Conservation (phyloP, 2,797 vertebrate genomes). For the Arctocebus calabarensis region DNA sequence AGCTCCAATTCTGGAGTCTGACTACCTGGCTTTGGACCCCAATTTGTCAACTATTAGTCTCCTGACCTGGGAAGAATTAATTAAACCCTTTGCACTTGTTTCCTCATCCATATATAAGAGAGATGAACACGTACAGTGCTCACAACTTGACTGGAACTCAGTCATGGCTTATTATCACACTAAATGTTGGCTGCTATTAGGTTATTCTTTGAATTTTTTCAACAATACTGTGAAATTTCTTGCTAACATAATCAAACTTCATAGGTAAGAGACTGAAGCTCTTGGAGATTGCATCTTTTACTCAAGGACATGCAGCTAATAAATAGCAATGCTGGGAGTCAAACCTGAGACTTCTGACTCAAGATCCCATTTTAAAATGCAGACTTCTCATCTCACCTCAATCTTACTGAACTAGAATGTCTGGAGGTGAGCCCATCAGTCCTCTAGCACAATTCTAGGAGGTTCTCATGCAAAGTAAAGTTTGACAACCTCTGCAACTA, state of each 20-base stretch:
- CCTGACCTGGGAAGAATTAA: slow-evolving; percentile 16
- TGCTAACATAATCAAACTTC: neutral
- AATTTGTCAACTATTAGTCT: neutral
- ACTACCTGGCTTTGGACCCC: neutral
- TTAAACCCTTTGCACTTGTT: neutral
- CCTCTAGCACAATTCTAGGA: neutral
- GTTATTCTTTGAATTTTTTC: slow-evolving; percentile 34
- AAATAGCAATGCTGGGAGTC: neutral
- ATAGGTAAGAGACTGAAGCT: neutral
- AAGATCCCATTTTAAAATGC: neutral
- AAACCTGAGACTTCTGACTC: neutral
- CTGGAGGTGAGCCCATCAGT: neutral
- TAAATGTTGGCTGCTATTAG: neutral
- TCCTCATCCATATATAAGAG: neutral
- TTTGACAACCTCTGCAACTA: neutral
- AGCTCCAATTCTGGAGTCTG: neutral
- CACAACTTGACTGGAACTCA: neutral
- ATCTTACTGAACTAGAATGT: neutral
- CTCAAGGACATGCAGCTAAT: neutral
- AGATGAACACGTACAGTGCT: neutral
- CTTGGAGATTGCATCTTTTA: neutral
- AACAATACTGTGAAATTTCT: neutral
- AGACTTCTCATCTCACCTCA: neutral
- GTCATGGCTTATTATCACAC: neutral
- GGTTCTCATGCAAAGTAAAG: neutral